These are phyloP conservation scores for Pongo abelii DNA, from an alignment of 2,113 vertebrate species.

Conservation along the genomic window DNA sequence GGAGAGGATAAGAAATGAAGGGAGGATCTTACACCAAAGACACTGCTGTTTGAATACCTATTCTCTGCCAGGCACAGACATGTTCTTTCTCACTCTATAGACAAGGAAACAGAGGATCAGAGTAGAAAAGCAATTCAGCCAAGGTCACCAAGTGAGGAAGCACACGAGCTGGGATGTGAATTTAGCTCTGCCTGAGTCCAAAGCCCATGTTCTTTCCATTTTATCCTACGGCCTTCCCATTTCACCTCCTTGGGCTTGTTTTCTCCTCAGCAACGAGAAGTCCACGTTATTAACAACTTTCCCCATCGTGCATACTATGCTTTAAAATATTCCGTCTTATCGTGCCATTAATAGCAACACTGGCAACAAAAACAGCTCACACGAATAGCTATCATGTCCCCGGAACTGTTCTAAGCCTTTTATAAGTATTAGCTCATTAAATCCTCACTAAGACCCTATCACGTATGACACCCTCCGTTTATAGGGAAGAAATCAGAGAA, in stretches of 20 bases:
- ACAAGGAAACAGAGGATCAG: background rate
- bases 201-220: background rate
- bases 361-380: background rate
- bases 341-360: background rate
- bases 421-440: background rate
- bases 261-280: background rate
- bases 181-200: background rate
- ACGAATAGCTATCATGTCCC: too few species aligned
- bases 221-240: background rate
- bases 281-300: background rate
- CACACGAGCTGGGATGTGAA: background rate
- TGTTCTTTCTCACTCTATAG: background rate
- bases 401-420: background rate
- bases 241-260: background rate
- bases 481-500: background rate
- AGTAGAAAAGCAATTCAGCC: background rate
- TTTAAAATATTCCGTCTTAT: background rate
- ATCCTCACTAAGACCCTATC: background rate
- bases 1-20: background rate
- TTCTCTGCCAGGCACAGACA: background rate
- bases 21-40: background rate
- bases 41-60: background rate
- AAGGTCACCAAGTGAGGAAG: background rate
- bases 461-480: background rate
- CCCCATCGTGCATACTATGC: rapidly evolving